phyloP scores from a whole-genome alignment of 2,888 invertebrate species.

The Prionchulus punctatus region DNA sequence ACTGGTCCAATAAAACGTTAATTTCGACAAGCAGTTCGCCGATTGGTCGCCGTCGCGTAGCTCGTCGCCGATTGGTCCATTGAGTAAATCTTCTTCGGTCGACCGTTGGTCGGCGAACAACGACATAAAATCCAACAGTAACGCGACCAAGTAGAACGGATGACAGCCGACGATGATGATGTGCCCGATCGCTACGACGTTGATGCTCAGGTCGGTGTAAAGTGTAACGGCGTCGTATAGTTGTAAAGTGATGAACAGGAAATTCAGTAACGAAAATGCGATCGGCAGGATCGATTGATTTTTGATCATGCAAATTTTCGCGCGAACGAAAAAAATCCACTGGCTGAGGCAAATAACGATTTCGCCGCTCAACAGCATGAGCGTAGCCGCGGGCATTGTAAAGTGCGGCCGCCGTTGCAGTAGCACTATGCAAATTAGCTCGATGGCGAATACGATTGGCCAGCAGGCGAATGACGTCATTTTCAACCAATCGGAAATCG shows the following conservation, averaged over 20 bases:
- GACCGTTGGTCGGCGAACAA: background rate
- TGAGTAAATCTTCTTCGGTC: background rate
- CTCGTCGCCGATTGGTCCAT: background rate
- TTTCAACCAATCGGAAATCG: background rate
- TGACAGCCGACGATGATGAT: background rate
- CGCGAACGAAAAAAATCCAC: background rate
- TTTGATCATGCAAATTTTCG: background rate
- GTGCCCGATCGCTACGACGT: background rate
- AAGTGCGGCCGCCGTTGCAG: too few relatives aligned
- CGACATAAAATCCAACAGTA: background rate
- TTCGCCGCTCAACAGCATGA: background rate
- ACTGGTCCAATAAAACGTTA: slow-evolving; percentile 25
- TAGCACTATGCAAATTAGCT: background rate
- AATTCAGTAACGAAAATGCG: background rate
- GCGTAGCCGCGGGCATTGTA: background rate
- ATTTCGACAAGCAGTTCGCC: slow-evolving; percentile 15
- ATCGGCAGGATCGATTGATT: background rate
- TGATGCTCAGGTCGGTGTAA: background rate
- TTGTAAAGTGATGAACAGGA: background rate
- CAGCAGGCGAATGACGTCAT: background rate
- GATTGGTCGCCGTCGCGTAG: slow-evolving; percentile 12
- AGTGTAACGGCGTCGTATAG: background rate
- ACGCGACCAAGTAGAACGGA: background rate
- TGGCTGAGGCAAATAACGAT: background rate
- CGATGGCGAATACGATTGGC: background rate